Base-by-base conservation (phyloP, 2,888 invertebrate species). In the Sesia apiformis region DNA sequence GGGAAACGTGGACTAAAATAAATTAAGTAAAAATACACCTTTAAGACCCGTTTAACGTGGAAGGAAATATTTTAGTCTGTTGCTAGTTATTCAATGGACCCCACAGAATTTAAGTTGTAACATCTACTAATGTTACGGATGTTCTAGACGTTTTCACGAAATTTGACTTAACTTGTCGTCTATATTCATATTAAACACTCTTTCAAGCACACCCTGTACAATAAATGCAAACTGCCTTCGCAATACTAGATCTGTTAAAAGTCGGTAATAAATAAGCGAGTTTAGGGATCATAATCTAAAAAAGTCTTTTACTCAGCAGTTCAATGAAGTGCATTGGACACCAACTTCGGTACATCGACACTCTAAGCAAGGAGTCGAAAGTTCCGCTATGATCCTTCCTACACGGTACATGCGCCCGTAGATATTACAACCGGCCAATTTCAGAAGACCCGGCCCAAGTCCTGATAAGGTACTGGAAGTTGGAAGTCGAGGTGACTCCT, bases 391-490 rank as follows among this genome's bases (percentile, higher is more conserved):
- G 63, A 95, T 94, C 67, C 93, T 91, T 3, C 95, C 96, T 5
- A 96, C 94, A 39, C 94, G 91, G 78, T 96, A 96, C 94, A 96
- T 96, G 60, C 94, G 91, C 4, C 97, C 97, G 70, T 96, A 96
- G 66, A 97, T 96, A 81, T 97, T 97, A 74, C 97, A 97, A 0
- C 96, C 96, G 6, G 95, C 95, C 59, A 96, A 77, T 78, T 96
- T 96, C 51, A 95, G 81, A 53, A 93, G 79, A 42, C 93, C 93
- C 7, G 90, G 79, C 2, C 90, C 87, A 0, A 76, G 58, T 3
- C 72, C 76, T 4, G 58, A 56, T 49, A 62, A 39, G 55, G 64
- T 58, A 49, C 64, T 67, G 6, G 60, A 52, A 40, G 63, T 62
- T 0, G 75, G 70, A 4, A 72, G 76, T 5, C 70, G 58, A 0